These are phyloP conservation scores for Cynodonichthys magdalenae DNA, from an alignment of 2,797 vertebrate species.

Conservation along the genomic window DNA sequence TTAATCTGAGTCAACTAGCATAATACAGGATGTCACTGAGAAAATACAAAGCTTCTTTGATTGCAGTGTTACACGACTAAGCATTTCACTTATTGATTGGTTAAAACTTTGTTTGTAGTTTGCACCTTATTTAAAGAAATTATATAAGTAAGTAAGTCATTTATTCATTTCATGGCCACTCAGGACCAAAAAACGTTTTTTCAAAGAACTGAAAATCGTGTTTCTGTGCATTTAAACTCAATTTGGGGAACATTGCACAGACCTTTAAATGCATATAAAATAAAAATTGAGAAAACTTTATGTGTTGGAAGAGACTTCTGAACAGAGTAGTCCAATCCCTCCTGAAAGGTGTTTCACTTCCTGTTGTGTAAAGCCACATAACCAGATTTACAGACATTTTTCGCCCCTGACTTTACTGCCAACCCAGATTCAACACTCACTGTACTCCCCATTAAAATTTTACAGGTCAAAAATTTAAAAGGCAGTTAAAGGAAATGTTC, in stretches of 20 bases:
- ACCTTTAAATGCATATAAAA: constrained; percentile 63
- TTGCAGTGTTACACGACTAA: no score
- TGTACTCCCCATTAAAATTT: constrained; percentile 98
- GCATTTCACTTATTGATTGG: no score
- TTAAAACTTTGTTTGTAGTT: no score
- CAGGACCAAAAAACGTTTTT: no score
- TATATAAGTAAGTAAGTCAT: no score
- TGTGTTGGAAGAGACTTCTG: constrained; percentile 47
- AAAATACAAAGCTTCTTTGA: no score
- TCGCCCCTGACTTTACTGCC: constrained; percentile 93
- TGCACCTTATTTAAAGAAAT: no score
- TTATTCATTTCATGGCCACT: no score
- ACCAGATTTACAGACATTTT: constrained; percentile 90
- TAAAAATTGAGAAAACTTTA: constrained; percentile 68
- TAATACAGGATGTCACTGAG: no score
- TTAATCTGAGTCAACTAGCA: no score
- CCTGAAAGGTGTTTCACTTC: constrained; percentile 81
- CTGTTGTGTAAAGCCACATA: constrained; percentile 88
- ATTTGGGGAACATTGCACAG: constrained; percentile 60
- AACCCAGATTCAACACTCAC: constrained; percentile 90
- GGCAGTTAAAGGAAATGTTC: constrained; percentile 94
- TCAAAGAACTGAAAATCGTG: constrained; percentile 43
- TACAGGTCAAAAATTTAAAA: constrained; percentile 99
- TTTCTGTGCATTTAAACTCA: constrained; percentile 74
- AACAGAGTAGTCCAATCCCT: constrained; percentile 75